These are phyloP conservation scores for Mus spretus DNA, from an alignment of 2,797 vertebrate species.

Conservation along the genomic window DNA sequence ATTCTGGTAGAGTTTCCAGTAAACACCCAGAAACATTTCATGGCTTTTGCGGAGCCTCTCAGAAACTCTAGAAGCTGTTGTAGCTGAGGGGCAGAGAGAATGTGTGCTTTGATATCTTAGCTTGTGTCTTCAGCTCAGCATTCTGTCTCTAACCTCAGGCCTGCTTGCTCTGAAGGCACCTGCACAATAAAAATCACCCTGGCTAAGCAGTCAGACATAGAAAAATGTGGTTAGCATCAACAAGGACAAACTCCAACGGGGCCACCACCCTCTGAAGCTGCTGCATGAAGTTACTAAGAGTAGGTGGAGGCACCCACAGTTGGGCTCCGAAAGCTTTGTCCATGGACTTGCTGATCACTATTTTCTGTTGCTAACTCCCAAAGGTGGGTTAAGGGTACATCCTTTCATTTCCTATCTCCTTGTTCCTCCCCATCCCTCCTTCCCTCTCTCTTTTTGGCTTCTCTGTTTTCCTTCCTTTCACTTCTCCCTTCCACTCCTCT, in stretches of 20 bases:
- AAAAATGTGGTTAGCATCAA: background rate
- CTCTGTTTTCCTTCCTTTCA: background rate
- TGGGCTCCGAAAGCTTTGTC: background rate
- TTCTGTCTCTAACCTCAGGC: background rate
- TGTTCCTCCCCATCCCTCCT: background rate
- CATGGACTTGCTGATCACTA: background rate
- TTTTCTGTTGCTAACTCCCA: background rate
- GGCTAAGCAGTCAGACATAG: background rate
- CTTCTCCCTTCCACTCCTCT: background rate
- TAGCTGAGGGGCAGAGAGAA: background rate
- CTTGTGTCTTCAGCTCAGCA: background rate
- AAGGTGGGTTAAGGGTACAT: background rate
- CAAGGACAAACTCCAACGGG: background rate
- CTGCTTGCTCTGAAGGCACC: background rate
- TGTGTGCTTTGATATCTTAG: background rate
- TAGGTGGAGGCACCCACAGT: background rate
- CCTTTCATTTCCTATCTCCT: background rate
- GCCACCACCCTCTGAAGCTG: background rate
- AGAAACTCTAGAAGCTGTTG: slow-evolving; percentile 10
- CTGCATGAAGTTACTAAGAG: background rate
- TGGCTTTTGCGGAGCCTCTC: background rate
- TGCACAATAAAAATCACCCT: background rate
- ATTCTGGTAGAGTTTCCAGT: background rate
- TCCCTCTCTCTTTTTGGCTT: background rate
- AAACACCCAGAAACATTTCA: background rate